Base-by-base conservation (phyloP, 2,113 vertebrate species). In the Pygathrix nemaeus region DNA sequence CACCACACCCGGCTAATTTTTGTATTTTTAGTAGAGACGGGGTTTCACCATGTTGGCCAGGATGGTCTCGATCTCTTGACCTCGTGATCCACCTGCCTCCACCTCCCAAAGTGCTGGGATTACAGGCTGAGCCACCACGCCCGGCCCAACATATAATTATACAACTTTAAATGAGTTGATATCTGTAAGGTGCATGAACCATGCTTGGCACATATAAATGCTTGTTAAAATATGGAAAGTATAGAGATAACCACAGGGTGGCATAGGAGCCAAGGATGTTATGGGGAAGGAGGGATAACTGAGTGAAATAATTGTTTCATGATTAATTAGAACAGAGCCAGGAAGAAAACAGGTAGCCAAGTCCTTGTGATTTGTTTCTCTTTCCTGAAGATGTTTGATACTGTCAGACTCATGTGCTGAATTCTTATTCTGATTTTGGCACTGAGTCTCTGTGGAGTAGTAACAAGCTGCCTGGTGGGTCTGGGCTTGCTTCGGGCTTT, bases 401-500 rank as follows among this genome's bases (percentile, higher is more conserved):
- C 76, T 64, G 11, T 78, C 23, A 82, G 85, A 68, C 20, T 72
- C 3, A 3, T 10, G 8, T 72, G 38, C 38, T 85, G 12, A 13
- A 1, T n/a, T 89, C 30, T 80, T 93, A 81, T 18, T 70, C 79
- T 86, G 21, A 59, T 45, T 91, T 52, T 85, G 93, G 32, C 20
- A 50, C 18, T 23, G 18, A 59, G 35, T 79, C 45, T 96, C 48
- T 85, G 27, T 87, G 38, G 25, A 57, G 59, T 50, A 35, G 23
- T 96, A 38, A 84, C n/a, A 95, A 52, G 50, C 23, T n/a, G 14
- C 43, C 50, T 95, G 23, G 52, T 55, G 6, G 82, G 10, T 32
- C 55, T 88, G 35, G 73, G 38, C 57, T 95, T 93, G 38, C 57
- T 96, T 94, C 85, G 21, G 27, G 16, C 66, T 96, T 94, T 20